A percentile compares a stretch with the other conserved stretches of the same genome.
phyloP scores from a whole-genome alignment of 2,113 vertebrate genomes.

The Corapipo altera region DNA sequence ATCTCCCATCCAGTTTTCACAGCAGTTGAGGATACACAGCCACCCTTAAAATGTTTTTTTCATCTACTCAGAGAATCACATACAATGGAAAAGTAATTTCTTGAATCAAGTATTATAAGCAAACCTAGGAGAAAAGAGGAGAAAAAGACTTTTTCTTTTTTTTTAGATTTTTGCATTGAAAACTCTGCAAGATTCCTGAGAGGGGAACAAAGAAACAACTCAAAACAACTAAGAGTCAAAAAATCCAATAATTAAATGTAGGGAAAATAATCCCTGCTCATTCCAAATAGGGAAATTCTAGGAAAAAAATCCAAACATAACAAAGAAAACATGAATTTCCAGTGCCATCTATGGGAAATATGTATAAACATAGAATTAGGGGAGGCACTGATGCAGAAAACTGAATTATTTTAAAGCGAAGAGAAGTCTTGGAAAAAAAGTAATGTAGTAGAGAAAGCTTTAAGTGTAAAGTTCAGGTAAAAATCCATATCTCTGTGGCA shows the following conservation, averaged over 20 bases:
- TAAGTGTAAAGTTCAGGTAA: not conserved
- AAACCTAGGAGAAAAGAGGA: not conserved
- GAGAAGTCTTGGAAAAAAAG: not conserved
- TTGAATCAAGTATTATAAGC: not conserved
- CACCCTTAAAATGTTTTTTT: not conserved
- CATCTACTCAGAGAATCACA: not conserved
- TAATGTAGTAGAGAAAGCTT: not conserved
- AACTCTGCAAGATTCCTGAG: not conserved
- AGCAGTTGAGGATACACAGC: accelerated
- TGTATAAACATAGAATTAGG: not conserved
- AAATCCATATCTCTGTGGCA: not conserved
- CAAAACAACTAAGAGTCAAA: not conserved
- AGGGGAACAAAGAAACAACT: not conserved
- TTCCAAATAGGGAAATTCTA: not conserved
- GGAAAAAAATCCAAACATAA: not conserved
- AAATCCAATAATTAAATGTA: not conserved
- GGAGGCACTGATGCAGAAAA: conserved; percentile 5
- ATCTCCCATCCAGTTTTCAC: not conserved
- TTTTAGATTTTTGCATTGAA: not conserved
- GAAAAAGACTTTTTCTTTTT: not conserved
- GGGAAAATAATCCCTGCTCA: not conserved
- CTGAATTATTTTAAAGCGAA: not conserved
- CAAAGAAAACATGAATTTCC: not conserved
- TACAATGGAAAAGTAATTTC: not conserved
- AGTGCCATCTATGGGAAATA: conserved; percentile 6